Base-by-base conservation (phyloP, 2,113 vertebrate species). In the Petromus typicus region DNA sequence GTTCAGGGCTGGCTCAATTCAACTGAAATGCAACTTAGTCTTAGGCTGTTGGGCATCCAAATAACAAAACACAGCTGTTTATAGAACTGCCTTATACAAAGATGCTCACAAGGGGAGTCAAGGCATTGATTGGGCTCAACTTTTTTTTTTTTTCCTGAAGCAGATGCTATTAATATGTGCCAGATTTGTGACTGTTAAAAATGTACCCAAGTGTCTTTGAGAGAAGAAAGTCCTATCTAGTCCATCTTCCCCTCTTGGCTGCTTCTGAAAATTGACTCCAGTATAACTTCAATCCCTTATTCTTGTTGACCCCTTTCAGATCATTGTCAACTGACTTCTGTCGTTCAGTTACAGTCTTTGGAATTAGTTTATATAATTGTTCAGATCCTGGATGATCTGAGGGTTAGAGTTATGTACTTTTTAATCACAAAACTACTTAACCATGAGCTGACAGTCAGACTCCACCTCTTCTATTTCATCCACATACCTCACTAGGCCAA, bases 351-450 rank as follows among this genome's bases (percentile, higher is more conserved):
- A 10, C 30, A 23, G 25, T 40, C 37, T 27, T 75, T 93, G 57
- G 91, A 83, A 54, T 61, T 10, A 40, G 16, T 3, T 17, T 82
- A 22, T 25, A 45, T 30, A 48, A 40, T 73, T 89, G 73, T 59
- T 91, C 56, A 8, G n/a, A 73, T 73, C 83, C 20, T 69, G 32
- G 16, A 79, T 32, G 7, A n/a, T 13, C 80, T 32, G 51, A 92
- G 7, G 37, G 25, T 89, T 79, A 91, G 2, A 81, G 32, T 37
- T 81, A 34, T 23, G 5, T 57, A 27, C 7, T 40, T 37, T 94
- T 83, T 86, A 81, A 67, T 86, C 82, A 91, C 7, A 89, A 90
- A 83, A 14, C 12, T 56, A 90, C 30, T 85, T 37, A 89, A 69
- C 9, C 79, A 30, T 61, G n/a, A 83, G 12, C 23, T 87, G 57